These are phyloP conservation scores for Netelia virgata DNA, from an alignment of 2,888 invertebrate genomes.

Conservation along the genomic window DNA sequence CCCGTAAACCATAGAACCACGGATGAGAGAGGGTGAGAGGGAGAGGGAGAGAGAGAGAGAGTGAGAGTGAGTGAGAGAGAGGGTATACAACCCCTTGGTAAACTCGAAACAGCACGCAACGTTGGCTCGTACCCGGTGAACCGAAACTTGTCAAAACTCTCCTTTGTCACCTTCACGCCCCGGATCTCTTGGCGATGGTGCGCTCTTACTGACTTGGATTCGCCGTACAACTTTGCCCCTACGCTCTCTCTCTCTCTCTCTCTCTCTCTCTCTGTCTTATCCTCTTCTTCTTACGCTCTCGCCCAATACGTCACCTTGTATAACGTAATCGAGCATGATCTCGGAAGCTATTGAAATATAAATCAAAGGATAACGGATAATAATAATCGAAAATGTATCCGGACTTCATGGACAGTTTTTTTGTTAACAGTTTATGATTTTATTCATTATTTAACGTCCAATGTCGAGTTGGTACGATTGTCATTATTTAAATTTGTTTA, in stretches of 20 bases:
- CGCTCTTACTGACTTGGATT: conserved; percentile 43
- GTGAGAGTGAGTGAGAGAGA: neutral
- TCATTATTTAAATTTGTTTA: too few species aligned
- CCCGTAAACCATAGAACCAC: neutral
- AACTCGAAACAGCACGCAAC: conserved; percentile 16
- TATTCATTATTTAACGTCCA: too few species aligned
- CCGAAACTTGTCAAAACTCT: conserved; percentile 47
- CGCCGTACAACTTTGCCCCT: conserved; percentile 33
- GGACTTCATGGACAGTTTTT: too few species aligned
- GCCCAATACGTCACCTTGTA: too few species aligned
- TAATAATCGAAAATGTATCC: too few species aligned
- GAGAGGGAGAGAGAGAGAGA: neutral
- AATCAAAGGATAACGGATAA: too few species aligned
- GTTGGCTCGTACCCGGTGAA: neutral
- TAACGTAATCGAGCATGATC: too few species aligned
- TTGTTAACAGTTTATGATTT: too few species aligned
- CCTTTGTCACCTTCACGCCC: conserved; percentile 53
- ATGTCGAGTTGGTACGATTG: too few species aligned
- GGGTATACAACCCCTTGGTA: neutral
- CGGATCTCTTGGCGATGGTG: conserved; percentile 25
- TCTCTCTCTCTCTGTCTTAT: too few species aligned
- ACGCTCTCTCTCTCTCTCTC: neutral
- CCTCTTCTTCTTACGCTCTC: too few species aligned
- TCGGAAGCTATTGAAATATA: too few species aligned
- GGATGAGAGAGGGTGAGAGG: neutral